These are phyloP conservation scores for Zaprionus kolodkinae DNA, from an alignment of 1,140 invertebrate genomes.

Conservation along the genomic window DNA sequence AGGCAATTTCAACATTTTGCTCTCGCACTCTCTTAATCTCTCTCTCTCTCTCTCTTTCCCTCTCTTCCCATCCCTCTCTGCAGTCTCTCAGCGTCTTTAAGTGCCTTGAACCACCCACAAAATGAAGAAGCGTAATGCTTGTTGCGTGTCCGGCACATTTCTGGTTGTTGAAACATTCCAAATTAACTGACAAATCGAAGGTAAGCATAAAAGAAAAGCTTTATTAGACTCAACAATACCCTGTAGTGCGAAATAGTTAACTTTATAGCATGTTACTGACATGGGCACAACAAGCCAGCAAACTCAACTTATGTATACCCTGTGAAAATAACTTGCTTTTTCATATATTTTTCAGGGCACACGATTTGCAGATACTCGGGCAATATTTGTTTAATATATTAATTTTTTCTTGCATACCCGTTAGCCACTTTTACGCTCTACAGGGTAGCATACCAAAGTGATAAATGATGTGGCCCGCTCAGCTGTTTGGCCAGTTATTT, in stretches of 20 bases:
- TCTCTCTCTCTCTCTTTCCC: neutral
- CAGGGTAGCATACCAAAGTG: slow-evolving; percentile 42
- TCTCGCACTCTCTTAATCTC: slow-evolving; percentile 10
- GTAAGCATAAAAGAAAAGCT: neutral
- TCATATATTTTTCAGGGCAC: too few relatives aligned
- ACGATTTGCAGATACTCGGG: too few relatives aligned
- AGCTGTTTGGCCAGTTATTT: slow-evolving; percentile 64
- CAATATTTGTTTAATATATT: neutral
- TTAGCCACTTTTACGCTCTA: neutral
- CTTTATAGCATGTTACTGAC: too few relatives aligned
- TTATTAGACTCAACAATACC: neutral
- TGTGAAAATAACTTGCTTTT: too few relatives aligned
- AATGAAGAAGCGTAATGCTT: slow-evolving; percentile 1
- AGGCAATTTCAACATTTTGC: slow-evolving; percentile 19
- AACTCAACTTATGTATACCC: too few relatives aligned
- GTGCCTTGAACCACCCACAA: slow-evolving; percentile 36
- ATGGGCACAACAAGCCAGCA: too few relatives aligned
- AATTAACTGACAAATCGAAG: slow-evolving; percentile 5
- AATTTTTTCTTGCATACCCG: neutral
- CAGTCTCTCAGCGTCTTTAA: neutral
- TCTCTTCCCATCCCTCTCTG: too few relatives aligned
- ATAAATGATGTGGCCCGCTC: slow-evolving; percentile 75
- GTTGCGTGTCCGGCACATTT: slow-evolving; percentile 33
- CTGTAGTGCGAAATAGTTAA: neutral
- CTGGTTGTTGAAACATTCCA: slow-evolving; percentile 2